Evolutionary conservation across 2,888 invertebrate genomes (phyloP).

Genomic region (Xestia c-nigrum): DNA sequence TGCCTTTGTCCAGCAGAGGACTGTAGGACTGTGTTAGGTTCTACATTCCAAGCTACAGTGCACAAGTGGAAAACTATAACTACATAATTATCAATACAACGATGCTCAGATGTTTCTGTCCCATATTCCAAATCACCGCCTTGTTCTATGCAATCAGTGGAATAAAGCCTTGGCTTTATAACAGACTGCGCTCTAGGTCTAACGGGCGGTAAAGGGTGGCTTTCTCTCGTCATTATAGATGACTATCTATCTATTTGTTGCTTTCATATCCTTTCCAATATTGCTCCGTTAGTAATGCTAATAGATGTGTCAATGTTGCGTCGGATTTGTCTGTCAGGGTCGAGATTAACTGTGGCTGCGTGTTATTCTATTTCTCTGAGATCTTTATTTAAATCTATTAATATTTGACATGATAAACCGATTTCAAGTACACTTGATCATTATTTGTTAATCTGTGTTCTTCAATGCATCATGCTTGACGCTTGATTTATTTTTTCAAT

Average conservation of each 20-base stretch:
- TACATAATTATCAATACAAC: conserved; percentile 7
- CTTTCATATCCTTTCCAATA: conserved; percentile 61
- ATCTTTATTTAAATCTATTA: conserved; percentile 2
- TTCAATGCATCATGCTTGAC: neutral
- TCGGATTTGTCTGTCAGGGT: conserved; percentile 30
- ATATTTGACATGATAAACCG: neutral
- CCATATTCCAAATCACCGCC: conserved; percentile 40
- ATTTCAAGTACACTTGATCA: neutral
- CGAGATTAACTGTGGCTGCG: conserved; percentile 12
- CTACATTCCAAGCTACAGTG: neutral
- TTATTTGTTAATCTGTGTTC: neutral
- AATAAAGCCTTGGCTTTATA: conserved; percentile 63
- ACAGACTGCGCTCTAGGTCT: conserved; percentile 64
- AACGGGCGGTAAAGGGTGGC: conserved; percentile 68
- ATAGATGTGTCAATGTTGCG: conserved; percentile 20
- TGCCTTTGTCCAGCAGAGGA: neutral
- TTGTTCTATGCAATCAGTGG: conserved; percentile 61
- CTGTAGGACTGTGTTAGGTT: neutral
- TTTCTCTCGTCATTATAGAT: conserved; percentile 66
- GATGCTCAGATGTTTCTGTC: conserved; percentile 36
- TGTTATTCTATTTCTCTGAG: neutral
- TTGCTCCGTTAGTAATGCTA: conserved; percentile 35
- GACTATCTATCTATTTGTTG: conserved; percentile 48
- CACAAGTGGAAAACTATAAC: neutral
- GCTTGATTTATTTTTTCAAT: neutral